These are phyloP conservation scores for Asobara japonica DNA, from an alignment of 1,140 invertebrate species.

Conservation along the genomic window DNA sequence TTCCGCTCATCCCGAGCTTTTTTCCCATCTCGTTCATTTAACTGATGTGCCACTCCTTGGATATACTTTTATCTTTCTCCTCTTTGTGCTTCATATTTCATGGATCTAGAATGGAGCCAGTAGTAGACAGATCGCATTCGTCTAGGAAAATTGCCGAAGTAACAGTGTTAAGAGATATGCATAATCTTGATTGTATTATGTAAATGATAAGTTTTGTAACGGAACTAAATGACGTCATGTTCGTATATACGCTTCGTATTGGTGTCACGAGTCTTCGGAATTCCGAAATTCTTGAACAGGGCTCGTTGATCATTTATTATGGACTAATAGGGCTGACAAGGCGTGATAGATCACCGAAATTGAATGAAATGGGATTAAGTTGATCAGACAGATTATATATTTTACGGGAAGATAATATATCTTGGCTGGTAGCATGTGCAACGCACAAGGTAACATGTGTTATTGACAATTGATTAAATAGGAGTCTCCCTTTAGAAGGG, in stretches of 20 bases:
- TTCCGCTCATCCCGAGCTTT: constrained; percentile 38
- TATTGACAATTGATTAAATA: background rate
- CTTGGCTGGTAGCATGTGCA: background rate
- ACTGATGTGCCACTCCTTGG: background rate
- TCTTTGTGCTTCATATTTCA: constrained; percentile 36
- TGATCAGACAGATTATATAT: constrained; percentile 6
- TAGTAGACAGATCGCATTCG: too few relatives aligned
- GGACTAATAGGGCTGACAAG: constrained; percentile 57
- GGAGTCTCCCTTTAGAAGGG: background rate
- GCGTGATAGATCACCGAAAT: constrained; percentile 63
- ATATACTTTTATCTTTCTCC: constrained; percentile 20
- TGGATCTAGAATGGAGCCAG: constrained; percentile 62
- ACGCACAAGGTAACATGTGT: background rate
- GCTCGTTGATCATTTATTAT: constrained; percentile 63
- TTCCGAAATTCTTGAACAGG: constrained; percentile 3
- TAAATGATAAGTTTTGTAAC: background rate
- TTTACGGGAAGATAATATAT: background rate
- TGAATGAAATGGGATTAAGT: constrained; percentile 57
- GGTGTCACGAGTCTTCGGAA: background rate
- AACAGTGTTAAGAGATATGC: too few relatives aligned
- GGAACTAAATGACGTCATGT: background rate
- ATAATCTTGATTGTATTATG: background rate
- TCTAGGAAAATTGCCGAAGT: too few relatives aligned
- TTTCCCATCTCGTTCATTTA: constrained; percentile 23
- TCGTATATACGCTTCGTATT: too few relatives aligned